Percentiles rank a stretch among this genome's conserved stretches.
phyloP scores from a whole-genome alignment of 2,797 vertebrate species.

The Tangara arthus region DNA sequence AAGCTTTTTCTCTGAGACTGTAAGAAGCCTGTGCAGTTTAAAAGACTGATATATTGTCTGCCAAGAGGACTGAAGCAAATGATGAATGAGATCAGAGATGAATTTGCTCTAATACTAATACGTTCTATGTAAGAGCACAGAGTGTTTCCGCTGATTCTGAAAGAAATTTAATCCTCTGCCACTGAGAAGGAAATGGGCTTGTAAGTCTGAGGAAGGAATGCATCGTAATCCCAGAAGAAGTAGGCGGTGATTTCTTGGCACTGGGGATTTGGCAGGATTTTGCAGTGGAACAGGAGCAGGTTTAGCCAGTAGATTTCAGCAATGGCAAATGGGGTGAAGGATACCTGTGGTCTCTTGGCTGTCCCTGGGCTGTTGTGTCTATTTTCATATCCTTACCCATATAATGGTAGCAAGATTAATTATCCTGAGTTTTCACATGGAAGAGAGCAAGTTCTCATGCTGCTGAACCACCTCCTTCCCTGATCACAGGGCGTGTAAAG shows the following conservation, averaged over 20 bases:
- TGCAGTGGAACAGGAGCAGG: not conserved
- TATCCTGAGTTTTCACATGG: not conserved
- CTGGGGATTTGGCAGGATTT: constrained; percentile 5
- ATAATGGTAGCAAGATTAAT: not conserved
- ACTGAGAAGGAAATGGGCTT: constrained; percentile 56
- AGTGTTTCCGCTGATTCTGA: constrained; percentile 51
- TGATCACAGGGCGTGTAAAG: not conserved
- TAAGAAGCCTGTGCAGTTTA: not conserved
- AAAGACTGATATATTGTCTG: not conserved
- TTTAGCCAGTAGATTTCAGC: not conserved
- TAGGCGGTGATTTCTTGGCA: constrained; percentile 10
- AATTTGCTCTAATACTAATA: constrained; percentile 51
- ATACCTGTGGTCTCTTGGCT: not conserved
- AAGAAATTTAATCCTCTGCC: constrained; percentile 57
- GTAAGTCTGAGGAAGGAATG: constrained; percentile 33
- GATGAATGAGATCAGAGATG: constrained; percentile 50
- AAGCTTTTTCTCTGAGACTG: not conserved
- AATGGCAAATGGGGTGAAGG: not conserved
- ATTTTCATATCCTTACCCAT: not conserved
- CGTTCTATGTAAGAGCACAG: constrained; percentile 24
- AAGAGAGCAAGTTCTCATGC: not conserved
- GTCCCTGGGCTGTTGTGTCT: not conserved
- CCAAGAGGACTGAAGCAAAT: constrained; percentile 13
- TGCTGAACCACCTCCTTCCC: not conserved
- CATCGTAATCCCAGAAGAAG: constrained; percentile 46